Conservation (phyloP, 2,888 invertebrate species). For the Smittia sp. region DNA sequence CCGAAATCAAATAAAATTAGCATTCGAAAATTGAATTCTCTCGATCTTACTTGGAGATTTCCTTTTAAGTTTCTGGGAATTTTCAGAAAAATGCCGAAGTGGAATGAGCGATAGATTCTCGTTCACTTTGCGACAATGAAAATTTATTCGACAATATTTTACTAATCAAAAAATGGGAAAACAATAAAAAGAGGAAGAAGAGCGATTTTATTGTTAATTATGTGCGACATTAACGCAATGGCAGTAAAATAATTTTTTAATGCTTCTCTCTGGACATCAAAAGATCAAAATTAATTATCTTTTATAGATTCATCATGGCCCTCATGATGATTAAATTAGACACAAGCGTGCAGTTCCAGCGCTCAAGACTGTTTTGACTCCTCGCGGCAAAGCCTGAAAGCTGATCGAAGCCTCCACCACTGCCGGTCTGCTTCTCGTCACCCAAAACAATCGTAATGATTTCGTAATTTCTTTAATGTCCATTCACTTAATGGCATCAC, state of each 20-base stretch:
- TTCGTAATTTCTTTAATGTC: conserved; percentile 39
- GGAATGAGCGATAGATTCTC: background rate
- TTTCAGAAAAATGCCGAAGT: background rate
- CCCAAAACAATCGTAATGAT: conserved; percentile 31
- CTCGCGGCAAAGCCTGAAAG: background rate
- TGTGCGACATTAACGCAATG: conserved; percentile 41
- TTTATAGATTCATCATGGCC: conserved; percentile 41
- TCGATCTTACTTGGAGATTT: conserved; percentile 6
- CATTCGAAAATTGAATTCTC: conserved; percentile 37
- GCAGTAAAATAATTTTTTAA: conserved; percentile 37
- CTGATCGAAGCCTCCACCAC: background rate
- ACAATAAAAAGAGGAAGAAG: conserved; percentile 18
- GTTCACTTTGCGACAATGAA: conserved; percentile 5
- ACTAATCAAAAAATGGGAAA: conserved; percentile 29
- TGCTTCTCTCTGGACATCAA: conserved; percentile 31
- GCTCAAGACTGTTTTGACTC: background rate
- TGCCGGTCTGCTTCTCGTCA: background rate
- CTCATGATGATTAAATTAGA: conserved; percentile 37
- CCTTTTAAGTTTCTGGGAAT: conserved; percentile 1
- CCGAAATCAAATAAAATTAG: conserved; percentile 38
- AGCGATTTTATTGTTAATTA: conserved; percentile 35
- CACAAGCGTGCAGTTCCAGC: conserved; percentile 33
- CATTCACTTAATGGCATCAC: conserved; percentile 28
- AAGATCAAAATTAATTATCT: conserved; percentile 40
- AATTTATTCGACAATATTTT: conserved; percentile 14